These are phyloP conservation scores for Polydrusus tereticollis DNA, from an alignment of 2,888 invertebrate species.

Conservation along the genomic window DNA sequence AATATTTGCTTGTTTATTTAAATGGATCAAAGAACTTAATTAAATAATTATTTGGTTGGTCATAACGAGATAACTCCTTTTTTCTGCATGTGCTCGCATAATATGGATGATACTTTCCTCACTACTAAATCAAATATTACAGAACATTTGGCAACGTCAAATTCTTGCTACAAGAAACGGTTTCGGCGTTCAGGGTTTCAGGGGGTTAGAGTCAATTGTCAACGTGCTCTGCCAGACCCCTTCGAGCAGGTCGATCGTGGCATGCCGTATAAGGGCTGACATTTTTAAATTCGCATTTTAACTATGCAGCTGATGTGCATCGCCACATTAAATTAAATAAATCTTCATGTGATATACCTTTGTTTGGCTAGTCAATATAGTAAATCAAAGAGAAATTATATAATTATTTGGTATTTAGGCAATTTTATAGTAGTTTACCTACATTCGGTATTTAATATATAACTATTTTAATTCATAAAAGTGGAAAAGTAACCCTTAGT, in stretches of 20 bases:
- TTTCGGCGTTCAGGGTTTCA: conserved; percentile 1
- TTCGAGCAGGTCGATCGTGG: conserved; percentile 28
- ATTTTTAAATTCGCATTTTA: conserved; percentile 17
- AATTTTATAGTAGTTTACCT: neutral
- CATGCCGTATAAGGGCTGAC: neutral
- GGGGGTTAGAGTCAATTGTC: conserved; percentile 16
- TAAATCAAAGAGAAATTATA: neutral
- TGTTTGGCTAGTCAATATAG: conserved; percentile 8
- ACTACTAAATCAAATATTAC: neutral
- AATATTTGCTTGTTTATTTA: too few species aligned
- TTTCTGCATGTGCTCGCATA: neutral
- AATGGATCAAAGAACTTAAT: too few species aligned
- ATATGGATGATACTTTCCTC: neutral
- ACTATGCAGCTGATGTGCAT: neutral
- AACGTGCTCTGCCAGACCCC: conserved; percentile 1
- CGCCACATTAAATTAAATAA: neutral
- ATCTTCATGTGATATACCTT: neutral
- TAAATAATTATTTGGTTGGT: too few species aligned
- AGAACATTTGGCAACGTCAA: neutral
- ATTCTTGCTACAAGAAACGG: neutral
- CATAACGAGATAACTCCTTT: too few species aligned
- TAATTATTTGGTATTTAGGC: neutral
- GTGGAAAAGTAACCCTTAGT: neutral
- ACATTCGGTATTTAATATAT: neutral
- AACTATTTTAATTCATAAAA: neutral